Percentiles rank a stretch among this genome's conserved stretches.
Evolutionary conservation across 2,797 vertebrate species (phyloP).

Genomic region (Otolemur crassicaudatus): DNA sequence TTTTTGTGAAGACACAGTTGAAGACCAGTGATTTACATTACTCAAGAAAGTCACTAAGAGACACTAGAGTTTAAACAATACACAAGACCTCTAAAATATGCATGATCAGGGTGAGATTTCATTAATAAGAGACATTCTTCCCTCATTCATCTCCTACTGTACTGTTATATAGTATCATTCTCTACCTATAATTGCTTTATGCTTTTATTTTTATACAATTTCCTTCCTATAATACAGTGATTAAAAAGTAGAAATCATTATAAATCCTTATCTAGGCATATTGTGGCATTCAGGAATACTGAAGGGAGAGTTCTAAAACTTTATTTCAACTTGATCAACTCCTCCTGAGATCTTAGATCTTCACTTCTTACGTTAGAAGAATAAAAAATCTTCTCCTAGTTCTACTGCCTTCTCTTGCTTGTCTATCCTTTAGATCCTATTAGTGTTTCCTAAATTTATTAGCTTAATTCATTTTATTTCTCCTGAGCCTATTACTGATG

Average conservation of each 20-base stretch:
- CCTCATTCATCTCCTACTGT: neutral
- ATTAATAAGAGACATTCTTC: neutral
- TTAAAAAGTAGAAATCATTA: neutral
- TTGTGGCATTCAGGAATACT: neutral
- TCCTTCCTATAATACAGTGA: neutral
- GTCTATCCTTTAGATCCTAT: neutral
- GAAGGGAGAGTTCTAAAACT: neutral
- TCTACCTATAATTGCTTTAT: neutral
- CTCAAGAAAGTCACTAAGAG: neutral
- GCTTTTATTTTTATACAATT: neutral
- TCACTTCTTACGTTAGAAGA: neutral
- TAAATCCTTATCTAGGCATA: neutral
- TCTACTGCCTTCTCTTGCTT: neutral
- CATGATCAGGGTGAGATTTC: neutral
- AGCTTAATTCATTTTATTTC: neutral
- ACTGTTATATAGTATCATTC: neutral
- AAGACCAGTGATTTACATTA: neutral
- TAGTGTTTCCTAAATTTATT: neutral
- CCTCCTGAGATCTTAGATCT: neutral
- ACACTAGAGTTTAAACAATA: neutral
- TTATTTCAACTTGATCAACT: neutral
- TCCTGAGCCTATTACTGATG: neutral
- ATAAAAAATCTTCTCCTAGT: neutral
- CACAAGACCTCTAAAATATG: neutral
- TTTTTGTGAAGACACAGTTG: neutral